A percentile compares a stretch with the other conserved stretches of the same genome.
These are phyloP conservation scores for Montipora sp. DNA, from an alignment of 64 coral and sea anemone genomes.

Conservation along the genomic window DNA sequence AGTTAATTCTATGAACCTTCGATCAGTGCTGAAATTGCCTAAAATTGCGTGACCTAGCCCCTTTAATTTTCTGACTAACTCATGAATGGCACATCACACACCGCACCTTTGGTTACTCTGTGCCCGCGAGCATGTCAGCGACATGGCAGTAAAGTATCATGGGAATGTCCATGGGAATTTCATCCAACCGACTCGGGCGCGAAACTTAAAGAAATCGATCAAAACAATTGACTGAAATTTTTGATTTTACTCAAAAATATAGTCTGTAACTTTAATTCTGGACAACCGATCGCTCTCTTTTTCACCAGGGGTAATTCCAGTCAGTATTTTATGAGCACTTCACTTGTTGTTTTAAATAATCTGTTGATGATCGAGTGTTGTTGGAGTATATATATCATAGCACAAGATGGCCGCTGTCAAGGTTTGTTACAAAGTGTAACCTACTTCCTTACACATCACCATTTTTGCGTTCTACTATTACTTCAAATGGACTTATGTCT, in stretches of 20 bases:
- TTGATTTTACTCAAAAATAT: background rate
- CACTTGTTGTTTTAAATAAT: background rate
- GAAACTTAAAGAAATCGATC: constrained; percentile 74
- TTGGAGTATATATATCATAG: background rate
- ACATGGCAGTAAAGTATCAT: background rate
- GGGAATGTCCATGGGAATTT: constrained; percentile 22
- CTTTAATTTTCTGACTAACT: too few relatives aligned
- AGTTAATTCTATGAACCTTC: too few relatives aligned
- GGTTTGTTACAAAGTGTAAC: background rate
- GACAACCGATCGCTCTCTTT: background rate
- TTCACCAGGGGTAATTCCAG: too few relatives aligned
- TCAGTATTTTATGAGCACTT: background rate
- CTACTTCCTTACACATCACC: too few relatives aligned
- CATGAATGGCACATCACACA: too few relatives aligned
- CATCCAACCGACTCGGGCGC: constrained; percentile 53
- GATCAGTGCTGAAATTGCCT: too few relatives aligned
- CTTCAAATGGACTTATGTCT: too few relatives aligned
- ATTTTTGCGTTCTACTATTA: too few relatives aligned
- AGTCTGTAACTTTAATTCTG: background rate
- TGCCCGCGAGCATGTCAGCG: background rate
- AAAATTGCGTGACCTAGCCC: too few relatives aligned
- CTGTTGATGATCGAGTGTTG: background rate
- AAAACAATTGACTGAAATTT: constrained; percentile 40
- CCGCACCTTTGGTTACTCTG: too few relatives aligned
- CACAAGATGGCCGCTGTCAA: constrained; percentile 16